These are phyloP conservation scores for Dermatophagoides farinae DNA, from an alignment of 1,140 invertebrate genomes.

Conservation along the genomic window DNA sequence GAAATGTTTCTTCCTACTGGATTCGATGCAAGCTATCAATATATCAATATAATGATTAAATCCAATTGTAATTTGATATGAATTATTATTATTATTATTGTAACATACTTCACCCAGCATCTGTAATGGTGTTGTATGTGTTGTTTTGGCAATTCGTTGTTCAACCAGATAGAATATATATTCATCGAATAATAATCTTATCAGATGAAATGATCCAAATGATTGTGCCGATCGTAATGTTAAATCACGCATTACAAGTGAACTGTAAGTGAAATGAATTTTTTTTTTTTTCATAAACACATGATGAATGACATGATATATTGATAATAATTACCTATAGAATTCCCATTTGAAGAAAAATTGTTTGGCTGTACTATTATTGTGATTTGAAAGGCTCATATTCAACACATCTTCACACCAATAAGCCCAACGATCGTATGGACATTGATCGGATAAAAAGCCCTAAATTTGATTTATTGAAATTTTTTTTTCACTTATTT, in stretches of 20 bases:
- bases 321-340: constrained; percentile 47
- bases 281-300: constrained; percentile 1
- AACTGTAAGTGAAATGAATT: constrained; percentile 34
- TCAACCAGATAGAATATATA: constrained; percentile 99
- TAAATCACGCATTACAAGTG: constrained; percentile 84
- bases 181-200: constrained; percentile 89
- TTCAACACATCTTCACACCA: constrained; percentile 85
- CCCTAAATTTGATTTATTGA: neutral
- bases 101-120: constrained; percentile 13
- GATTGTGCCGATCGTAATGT: constrained; percentile 85
- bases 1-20: too few relatives aligned
- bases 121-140: constrained; percentile 61
- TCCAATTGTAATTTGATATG: too few relatives aligned
- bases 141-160: constrained; percentile 76
- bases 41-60: too few relatives aligned
- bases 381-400: constrained; percentile 47
- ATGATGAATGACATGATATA: constrained; percentile 12
- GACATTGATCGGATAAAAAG: constrained; percentile 73
- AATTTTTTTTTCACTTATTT: neutral
- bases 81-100: too few relatives aligned
- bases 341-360: constrained; percentile 98
- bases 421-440: constrained; percentile 84
- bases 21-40: too few relatives aligned
- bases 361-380: constrained; percentile 37
- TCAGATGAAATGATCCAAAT: constrained; percentile 96